These are phyloP conservation scores for Liolophura sinensis DNA, from an alignment of 1,140 invertebrate genomes.

Conservation along the genomic window DNA sequence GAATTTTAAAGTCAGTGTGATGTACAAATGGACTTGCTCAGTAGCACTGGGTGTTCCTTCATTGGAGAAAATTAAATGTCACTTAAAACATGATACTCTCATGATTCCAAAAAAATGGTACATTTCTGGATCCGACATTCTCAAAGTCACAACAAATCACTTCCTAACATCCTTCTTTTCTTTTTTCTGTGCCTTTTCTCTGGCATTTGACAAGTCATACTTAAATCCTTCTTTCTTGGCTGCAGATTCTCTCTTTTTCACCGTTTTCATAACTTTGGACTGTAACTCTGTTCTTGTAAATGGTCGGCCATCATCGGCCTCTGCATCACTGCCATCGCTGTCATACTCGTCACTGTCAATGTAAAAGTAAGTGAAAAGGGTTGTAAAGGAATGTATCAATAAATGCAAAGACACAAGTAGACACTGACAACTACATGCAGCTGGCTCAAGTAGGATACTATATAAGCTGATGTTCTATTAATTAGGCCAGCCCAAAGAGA, in stretches of 20 bases:
- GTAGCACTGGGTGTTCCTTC: too few relatives aligned
- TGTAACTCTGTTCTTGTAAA: slow-evolving; percentile 53
- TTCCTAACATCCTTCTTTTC: slow-evolving; percentile 39
- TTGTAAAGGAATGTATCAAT: slow-evolving; percentile 1
- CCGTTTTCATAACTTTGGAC: slow-evolving; percentile 56
- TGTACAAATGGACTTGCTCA: too few relatives aligned
- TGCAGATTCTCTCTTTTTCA: slow-evolving; percentile 54
- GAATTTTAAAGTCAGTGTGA: too few relatives aligned
- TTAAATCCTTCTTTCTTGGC: slow-evolving; percentile 48
- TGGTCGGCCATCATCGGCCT: slow-evolving; percentile 53
- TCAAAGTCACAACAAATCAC: too few relatives aligned
- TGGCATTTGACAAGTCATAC: slow-evolving; percentile 51
- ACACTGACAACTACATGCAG: background rate
- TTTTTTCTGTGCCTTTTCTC: slow-evolving; percentile 52
- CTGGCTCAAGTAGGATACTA: background rate
- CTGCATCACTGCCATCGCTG: slow-evolving; percentile 51
- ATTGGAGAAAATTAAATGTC: too few relatives aligned
- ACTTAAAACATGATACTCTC: too few relatives aligned
- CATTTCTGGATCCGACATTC: too few relatives aligned
- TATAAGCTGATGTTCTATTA: too few relatives aligned
- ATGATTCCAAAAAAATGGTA: too few relatives aligned
- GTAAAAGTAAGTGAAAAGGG: slow-evolving; percentile 8
- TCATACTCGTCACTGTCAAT: slow-evolving; percentile 55
- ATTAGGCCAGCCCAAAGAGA: too few relatives aligned
- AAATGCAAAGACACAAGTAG: too few relatives aligned